phyloP scores from a whole-genome alignment of 1,140 invertebrate species.

The Phortica variegata region DNA sequence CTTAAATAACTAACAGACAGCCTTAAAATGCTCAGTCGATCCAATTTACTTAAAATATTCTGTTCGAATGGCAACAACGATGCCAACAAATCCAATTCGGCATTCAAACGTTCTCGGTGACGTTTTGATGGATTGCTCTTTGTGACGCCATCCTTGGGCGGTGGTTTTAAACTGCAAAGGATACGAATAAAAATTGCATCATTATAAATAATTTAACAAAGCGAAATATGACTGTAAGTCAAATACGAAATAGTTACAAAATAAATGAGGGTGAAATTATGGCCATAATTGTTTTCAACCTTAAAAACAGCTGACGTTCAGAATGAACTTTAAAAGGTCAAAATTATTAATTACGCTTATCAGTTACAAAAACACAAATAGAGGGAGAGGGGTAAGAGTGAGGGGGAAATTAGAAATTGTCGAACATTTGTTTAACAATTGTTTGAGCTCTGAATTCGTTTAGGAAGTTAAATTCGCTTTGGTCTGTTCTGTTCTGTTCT shows the following conservation, averaged over 20 bases:
- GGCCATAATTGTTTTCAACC: too few relatives aligned
- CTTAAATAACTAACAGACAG: conserved; percentile 96
- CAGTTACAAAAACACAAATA: conserved; percentile 24
- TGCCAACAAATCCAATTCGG: conserved; percentile 96
- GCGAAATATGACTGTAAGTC: conserved; percentile 30
- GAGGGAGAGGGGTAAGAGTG: conserved; percentile 2
- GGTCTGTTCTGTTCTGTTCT: too few relatives aligned
- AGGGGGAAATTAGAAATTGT: not conserved
- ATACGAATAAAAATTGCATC: conserved; percentile 19
- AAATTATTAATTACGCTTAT: conserved; percentile 53
- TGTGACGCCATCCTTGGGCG: conserved; percentile 93
- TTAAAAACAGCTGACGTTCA: conserved; percentile 21
- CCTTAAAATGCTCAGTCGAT: conserved; percentile 94
- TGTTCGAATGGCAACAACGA: conserved; percentile 97
- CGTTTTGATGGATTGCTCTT: conserved; percentile 98
- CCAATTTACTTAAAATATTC: conserved; percentile 96
- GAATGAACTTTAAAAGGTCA: conserved; percentile 22
- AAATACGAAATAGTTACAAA: conserved; percentile 13
- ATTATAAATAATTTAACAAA: conserved; percentile 36
- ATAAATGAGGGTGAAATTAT: conserved; percentile 7
- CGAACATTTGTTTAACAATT: too few relatives aligned
- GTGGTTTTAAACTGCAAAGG: conserved; percentile 84
- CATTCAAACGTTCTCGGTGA: conserved; percentile 95
- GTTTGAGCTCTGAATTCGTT: too few relatives aligned
- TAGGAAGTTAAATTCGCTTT: too few relatives aligned